These are phyloP conservation scores for Stichodactyla helianthus DNA, from an alignment of 64 coral and sea anemone genomes.

Conservation along the genomic window DNA sequence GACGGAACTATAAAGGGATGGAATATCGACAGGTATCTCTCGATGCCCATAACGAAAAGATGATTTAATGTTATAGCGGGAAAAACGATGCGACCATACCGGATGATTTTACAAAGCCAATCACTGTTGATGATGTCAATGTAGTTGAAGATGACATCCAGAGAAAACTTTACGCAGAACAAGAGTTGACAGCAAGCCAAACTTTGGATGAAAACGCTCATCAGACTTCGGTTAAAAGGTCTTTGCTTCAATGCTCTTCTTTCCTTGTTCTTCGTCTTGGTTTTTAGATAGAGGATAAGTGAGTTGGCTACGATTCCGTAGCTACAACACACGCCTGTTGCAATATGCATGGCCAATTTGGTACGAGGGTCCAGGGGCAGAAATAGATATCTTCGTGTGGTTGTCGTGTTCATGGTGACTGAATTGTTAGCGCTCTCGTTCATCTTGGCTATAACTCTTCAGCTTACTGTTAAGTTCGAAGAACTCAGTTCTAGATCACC, in stretches of 20 bases:
- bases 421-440: no score
- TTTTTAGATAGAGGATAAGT: background rate
- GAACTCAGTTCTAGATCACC: no score
- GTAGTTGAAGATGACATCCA: background rate
- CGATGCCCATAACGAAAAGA: constrained; percentile 7
- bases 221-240: background rate
- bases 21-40: background rate
- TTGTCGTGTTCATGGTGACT: no score
- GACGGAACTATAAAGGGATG: background rate
- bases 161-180: background rate
- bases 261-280: background rate
- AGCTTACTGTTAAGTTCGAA: no score
- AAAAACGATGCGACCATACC: background rate
- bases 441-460: no score
- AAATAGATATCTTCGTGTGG: background rate
- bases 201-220: background rate
- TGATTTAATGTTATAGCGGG: background rate
- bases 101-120: background rate
- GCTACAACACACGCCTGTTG: background rate
- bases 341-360: background rate
- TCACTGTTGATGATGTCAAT: background rate
- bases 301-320: background rate
- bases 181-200: background rate
- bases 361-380: background rate
- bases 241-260: background rate